These are phyloP conservation scores for Danio aesculapii DNA, from an alignment of 2,797 vertebrate species.

Conservation along the genomic window DNA sequence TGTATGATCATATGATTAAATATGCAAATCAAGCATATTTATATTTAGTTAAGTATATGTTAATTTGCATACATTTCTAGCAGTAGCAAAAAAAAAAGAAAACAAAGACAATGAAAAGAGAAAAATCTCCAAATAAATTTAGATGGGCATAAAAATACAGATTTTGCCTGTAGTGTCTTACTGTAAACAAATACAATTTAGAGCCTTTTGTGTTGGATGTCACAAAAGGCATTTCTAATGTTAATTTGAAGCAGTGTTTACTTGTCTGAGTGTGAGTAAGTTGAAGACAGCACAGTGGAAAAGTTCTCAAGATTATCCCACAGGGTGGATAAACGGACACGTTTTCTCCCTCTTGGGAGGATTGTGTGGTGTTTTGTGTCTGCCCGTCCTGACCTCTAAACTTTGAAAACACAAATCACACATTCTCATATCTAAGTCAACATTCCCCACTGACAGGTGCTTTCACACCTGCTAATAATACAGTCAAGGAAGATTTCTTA, in stretches of 20 bases:
- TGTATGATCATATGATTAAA: too few species aligned
- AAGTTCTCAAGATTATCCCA: conserved; percentile 42
- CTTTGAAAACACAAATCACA: conserved; percentile 34
- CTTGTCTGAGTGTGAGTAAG: neutral
- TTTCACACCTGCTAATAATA: conserved; percentile 38
- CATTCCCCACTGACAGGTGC: conserved; percentile 42
- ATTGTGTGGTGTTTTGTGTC: conserved; percentile 40
- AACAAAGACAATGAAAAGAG: too few species aligned
- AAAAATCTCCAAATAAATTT: too few species aligned
- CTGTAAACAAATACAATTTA: neutral
- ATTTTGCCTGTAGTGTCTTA: too few species aligned
- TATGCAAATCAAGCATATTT: too few species aligned
- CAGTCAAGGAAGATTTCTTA: neutral
- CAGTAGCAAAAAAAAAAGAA: too few species aligned
- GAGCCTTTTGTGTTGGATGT: neutral
- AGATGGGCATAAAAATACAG: too few species aligned
- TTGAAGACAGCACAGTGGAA: conserved; percentile 16
- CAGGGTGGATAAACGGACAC: conserved; percentile 37
- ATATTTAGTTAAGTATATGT: too few species aligned
- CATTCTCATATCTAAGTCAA: conserved; percentile 33
- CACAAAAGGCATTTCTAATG: neutral
- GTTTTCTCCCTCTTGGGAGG: conserved; percentile 19
- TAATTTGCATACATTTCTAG: too few species aligned
- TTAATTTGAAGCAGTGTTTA: neutral
- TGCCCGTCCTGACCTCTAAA: conserved; percentile 7